Base-by-base conservation (phyloP, 2,113 vertebrate species). In the Nettapus auritus region DNA sequence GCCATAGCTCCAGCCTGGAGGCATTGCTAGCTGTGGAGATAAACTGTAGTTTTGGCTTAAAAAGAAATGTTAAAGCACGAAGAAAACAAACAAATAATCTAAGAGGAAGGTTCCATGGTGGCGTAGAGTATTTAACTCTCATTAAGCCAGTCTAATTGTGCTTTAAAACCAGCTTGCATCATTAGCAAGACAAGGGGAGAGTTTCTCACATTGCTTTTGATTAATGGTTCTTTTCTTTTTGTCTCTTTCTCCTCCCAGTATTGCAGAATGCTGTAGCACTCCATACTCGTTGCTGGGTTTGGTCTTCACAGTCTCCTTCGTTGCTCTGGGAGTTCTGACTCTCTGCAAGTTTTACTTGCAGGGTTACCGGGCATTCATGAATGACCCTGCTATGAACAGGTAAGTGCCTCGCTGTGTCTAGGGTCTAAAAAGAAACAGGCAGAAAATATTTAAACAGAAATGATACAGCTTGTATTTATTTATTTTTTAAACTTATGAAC, bases 321-420 rank as follows among this genome's bases (percentile, higher is more conserved):
- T 99, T 55, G 99, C 99, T 44, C 96, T 99, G 98, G 99, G 99
- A 50, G 99, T 99, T 91, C 97, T 99, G 92, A 99, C 99, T 6
- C 99, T 99, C 95, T 99, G 99, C 99, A 99, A 99, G 98, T 99
- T 99, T 96, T 99, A 99, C 98, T 97, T 99, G 95, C 99, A 99
- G 91, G 99, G 99, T 68, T 99, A 99, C 89, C 97, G 99, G 73
- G 99, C 99, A 4, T 99, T 99, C 95, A 99, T 99, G 98, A 99
- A 99, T 42, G 99, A 99, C 97, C 99, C 99, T 90, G 98, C 99
- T 95, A 99, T 99, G 99, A 99, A 99, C 93, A 98, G 99, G 99
- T 99, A 69, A 94, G 95, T 79, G 67, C 42, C 23, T 94, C 0
- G 0, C 53, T 76, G 67, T 80, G n/a, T n/a, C n/a, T 55, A 2